These are phyloP conservation scores for Xanthorhoe designata DNA, from an alignment of 2,888 invertebrate genomes.

Conservation along the genomic window DNA sequence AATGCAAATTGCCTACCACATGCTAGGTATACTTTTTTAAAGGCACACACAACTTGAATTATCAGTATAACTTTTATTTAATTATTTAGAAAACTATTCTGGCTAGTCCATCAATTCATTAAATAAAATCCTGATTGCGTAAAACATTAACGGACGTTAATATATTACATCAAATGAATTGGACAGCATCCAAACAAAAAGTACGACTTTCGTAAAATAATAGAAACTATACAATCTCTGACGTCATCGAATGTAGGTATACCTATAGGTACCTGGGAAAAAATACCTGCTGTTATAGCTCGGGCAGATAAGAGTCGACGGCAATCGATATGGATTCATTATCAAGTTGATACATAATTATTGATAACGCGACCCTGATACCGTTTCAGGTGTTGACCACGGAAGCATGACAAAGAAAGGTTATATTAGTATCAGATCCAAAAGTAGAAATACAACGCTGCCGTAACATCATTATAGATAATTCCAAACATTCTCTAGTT, in stretches of 20 bases:
- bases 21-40: no score
- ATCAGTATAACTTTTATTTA: no score
- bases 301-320: constrained; percentile 9
- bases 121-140: neutral
- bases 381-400: constrained; percentile 20
- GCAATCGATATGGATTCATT: constrained; percentile 42
- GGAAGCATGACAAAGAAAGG: constrained; percentile 7
- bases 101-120: neutral
- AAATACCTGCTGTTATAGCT: neutral
- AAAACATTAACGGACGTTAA: constrained; percentile 1
- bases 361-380: constrained; percentile 45
- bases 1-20: no score
- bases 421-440: neutral
- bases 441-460: no score
- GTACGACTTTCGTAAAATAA: constrained; percentile 11
- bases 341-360: constrained; percentile 48
- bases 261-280: neutral
- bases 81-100: no score
- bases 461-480: no score
- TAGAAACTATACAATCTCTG: neutral
- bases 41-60: no score
- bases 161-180: constrained; percentile 22
- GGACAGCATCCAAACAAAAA: constrained; percentile 26
- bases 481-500: no score
- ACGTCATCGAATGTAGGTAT: neutral